phyloP scores from a whole-genome alignment of 1,140 invertebrate genomes.

The Anastrepha obliqua region DNA sequence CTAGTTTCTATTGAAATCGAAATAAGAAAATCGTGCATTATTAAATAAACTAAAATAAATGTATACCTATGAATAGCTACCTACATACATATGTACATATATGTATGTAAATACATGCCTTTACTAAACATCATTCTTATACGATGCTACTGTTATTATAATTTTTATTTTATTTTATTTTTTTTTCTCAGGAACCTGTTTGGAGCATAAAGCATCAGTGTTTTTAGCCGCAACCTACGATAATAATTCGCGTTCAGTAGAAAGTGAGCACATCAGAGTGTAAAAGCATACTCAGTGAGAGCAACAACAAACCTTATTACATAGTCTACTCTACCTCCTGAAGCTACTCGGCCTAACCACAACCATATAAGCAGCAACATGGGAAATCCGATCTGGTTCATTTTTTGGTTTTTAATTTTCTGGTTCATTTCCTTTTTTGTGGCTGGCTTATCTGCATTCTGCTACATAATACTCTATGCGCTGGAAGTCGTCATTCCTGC shows the following conservation, averaged over 20 bases:
- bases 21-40: no score
- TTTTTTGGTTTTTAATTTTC: slow-evolving; percentile 87
- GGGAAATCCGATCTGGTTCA: slow-evolving; percentile 79
- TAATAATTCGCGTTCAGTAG: not conserved
- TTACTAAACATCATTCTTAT: no score
- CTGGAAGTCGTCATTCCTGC: slow-evolving; percentile 83
- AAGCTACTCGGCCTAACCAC: not conserved
- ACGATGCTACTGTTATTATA: not conserved
- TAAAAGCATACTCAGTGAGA: not conserved
- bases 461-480: slow-evolving; percentile 84
- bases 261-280: not conserved
- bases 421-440: slow-evolving; percentile 84
- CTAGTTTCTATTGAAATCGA: no score
- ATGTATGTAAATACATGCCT: not conserved
- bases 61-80: no score
- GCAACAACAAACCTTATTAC: not conserved
- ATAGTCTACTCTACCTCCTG: not conserved
- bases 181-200: slow-evolving; percentile 5
- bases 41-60: no score
- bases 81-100: no score
- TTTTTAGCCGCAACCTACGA: slow-evolving; percentile 22
- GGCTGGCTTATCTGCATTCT: slow-evolving; percentile 82
- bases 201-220: not conserved
- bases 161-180: not conserved
- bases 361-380: slow-evolving; percentile 61